A percentile compares a stretch with the other conserved stretches of the same genome.
phyloP scores from a whole-genome alignment of 2,113 vertebrate genomes.

The Catharus bicknelli region DNA sequence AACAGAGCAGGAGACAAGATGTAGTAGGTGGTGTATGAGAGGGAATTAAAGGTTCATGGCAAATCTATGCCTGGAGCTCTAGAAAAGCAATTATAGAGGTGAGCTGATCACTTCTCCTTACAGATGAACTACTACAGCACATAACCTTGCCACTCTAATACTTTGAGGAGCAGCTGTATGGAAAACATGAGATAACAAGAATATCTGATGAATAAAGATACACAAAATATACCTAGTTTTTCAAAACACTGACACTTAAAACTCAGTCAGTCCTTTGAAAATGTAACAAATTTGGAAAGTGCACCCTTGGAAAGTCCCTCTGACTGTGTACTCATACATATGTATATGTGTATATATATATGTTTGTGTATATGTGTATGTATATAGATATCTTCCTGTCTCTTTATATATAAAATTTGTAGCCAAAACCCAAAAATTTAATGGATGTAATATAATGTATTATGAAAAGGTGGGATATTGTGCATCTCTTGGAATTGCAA shows the following conservation, averaged over 20 bases:
- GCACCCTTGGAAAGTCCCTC: neutral
- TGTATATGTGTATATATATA: rapidly evolving
- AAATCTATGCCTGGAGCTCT: constrained; percentile 43
- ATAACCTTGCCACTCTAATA: constrained; percentile 26
- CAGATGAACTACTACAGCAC: constrained; percentile 3
- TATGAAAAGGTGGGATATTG: neutral
- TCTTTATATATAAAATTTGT: neutral
- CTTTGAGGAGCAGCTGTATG: constrained; percentile 10
- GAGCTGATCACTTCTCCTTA: constrained; percentile 29
- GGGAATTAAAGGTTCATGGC: constrained; percentile 37
- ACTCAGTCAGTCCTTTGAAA: neutral
- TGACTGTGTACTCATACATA: neutral
- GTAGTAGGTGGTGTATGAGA: neutral
- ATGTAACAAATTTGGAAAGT: neutral
- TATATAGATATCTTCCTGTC: neutral
- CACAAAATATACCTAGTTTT: neutral
- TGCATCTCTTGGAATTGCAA: neutral
- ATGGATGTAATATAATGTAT: neutral
- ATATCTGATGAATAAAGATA: constrained; percentile 9
- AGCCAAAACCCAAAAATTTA: neutral
- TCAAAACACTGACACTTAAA: neutral
- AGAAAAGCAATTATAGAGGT: constrained; percentile 56
- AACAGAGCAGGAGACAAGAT: constrained; percentile 3
- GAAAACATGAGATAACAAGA: constrained; percentile 35
- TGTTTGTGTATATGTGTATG: rapidly evolving